Conservation (phyloP, 1,140 invertebrate genomes). For the Bombus breviceps region DNA sequence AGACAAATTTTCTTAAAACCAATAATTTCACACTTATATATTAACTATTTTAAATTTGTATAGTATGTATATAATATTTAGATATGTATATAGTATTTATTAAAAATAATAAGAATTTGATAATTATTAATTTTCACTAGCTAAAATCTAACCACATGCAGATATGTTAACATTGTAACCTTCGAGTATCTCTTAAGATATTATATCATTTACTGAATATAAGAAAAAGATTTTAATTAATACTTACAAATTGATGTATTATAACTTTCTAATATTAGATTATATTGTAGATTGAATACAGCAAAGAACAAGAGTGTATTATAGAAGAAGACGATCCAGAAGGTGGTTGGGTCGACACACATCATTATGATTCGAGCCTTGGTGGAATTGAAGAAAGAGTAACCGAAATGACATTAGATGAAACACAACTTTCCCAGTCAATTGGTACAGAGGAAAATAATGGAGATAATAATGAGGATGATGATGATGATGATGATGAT, state of each 20-base stretch:
- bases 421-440: conserved; percentile 67
- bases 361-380: conserved; percentile 90
- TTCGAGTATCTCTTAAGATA: neutral
- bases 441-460: conserved; percentile 64
- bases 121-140: neutral
- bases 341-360: conserved; percentile 99
- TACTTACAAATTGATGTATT: neutral
- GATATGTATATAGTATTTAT: neutral
- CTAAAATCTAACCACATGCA: neutral
- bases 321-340: conserved; percentile 95
- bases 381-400: conserved; percentile 89
- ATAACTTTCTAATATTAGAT: conserved; percentile 25
- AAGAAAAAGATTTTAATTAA: neutral
- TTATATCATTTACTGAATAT: neutral
- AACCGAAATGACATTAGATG: conserved; percentile 86
- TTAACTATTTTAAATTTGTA: neutral
- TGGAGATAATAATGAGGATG: conserved; percentile 90
- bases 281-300: conserved; percentile 91
- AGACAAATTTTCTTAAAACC: neutral
- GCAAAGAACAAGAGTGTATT: conserved; percentile 93
- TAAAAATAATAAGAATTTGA: neutral
- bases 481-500: conserved; percentile 96
- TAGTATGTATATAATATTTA: neutral
- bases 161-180: neutral
- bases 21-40: neutral